Conservation (phyloP, 2,888 invertebrate genomes). For the Dynastes hyllus region DNA sequence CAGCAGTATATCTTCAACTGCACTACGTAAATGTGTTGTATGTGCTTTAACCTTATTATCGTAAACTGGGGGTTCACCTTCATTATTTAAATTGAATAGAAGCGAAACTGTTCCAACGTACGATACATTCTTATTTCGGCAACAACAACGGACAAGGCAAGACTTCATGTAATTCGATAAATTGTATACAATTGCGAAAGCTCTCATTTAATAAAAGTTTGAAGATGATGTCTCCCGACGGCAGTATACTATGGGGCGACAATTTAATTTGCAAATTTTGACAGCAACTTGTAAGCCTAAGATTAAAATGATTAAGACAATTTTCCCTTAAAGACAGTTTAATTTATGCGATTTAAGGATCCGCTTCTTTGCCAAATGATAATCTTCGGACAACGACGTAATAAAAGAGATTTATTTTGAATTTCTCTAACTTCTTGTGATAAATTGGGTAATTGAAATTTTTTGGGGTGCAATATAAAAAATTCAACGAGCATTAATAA, state of each 20-base stretch:
- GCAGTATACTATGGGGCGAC: conserved; percentile 13
- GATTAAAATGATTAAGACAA: conserved; percentile 37
- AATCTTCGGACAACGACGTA: conserved; percentile 24
- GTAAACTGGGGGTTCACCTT: not conserved
- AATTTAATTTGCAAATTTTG: conserved; percentile 42
- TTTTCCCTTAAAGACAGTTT: conserved; percentile 31
- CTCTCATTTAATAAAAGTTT: conserved; percentile 24
- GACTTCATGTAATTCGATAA: conserved; percentile 13
- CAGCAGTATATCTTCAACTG: too few species aligned
- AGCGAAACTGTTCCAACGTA: not conserved
- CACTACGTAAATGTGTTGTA: not conserved
- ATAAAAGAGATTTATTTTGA: conserved; percentile 28
- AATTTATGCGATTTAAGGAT: conserved; percentile 23
- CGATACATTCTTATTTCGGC: not conserved
- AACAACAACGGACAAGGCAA: not conserved
- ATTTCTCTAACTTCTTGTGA: conserved; percentile 23
- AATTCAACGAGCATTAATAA: not conserved
- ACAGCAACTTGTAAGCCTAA: conserved; percentile 27
- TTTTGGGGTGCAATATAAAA: not conserved
- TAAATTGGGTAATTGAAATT: conserved; percentile 14
- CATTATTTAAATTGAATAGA: conserved; percentile 2
- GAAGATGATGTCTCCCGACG: conserved; percentile 2
- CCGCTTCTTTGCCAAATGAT: conserved; percentile 16
- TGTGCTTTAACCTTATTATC: not conserved
- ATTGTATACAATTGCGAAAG: conserved; percentile 23